Conservation (phyloP, 2,797 vertebrate genomes). For the Tenualosa ilisha region DNA sequence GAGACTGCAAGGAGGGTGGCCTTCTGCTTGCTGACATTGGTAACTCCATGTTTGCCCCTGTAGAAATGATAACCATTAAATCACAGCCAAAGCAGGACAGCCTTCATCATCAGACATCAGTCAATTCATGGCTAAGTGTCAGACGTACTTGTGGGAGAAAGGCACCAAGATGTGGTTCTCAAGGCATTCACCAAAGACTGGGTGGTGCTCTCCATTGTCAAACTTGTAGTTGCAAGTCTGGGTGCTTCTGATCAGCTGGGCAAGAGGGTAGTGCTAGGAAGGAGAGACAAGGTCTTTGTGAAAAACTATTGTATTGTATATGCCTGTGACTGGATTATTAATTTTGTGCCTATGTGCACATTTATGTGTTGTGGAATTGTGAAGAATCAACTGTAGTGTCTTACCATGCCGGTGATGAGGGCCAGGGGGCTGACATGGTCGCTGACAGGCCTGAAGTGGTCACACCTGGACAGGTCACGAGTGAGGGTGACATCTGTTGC, state of each 20-base stretch:
- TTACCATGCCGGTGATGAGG: slow-evolving; percentile 86
- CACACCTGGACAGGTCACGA: slow-evolving; percentile 85
- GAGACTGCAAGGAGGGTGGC: slow-evolving; percentile 79
- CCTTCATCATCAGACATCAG: slow-evolving; percentile 18
- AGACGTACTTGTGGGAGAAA: slow-evolving; percentile 84
- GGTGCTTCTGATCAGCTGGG: slow-evolving; percentile 83
- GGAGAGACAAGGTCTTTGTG: neutral
- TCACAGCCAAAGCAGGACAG: neutral
- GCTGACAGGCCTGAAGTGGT: slow-evolving; percentile 81
- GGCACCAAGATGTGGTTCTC: slow-evolving; percentile 90
- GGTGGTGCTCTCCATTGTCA: slow-evolving; percentile 83
- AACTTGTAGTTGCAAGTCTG: slow-evolving; percentile 90
- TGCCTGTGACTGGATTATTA: neutral
- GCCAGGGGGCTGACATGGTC: slow-evolving; percentile 87
- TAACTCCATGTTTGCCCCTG: slow-evolving; percentile 82
- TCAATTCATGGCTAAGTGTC: neutral
- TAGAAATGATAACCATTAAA: slow-evolving; percentile 3
- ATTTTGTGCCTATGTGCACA: too few relatives aligned
- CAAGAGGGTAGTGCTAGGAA: slow-evolving; percentile 77
- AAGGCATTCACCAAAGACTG: slow-evolving; percentile 82
- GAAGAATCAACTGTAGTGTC: slow-evolving; percentile 28
- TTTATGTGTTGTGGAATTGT: too few relatives aligned
- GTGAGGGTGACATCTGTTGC: slow-evolving; percentile 81
- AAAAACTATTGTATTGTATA: neutral
- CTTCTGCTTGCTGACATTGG: slow-evolving; percentile 82